Evolutionary conservation across 2,888 invertebrate genomes (phyloP).

Genomic region (Oxyteleia sp.): DNA sequence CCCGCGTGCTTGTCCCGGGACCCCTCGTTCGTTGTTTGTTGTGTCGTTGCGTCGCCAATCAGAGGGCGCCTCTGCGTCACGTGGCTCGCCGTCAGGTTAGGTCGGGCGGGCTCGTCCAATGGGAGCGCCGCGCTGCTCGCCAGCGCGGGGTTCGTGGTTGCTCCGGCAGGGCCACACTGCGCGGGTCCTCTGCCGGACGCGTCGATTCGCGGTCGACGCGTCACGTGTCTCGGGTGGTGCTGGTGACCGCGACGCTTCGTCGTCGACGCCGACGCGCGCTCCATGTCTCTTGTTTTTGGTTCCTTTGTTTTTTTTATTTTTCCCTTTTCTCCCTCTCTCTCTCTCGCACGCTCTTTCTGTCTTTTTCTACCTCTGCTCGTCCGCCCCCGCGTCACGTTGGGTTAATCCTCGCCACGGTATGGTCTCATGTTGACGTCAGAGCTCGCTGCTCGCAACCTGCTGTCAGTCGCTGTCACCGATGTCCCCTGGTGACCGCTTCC

Average conservation of each 20-base stretch:
- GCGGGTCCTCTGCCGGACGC: slow-evolving; percentile 85
- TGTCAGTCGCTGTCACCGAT: too few relatives aligned
- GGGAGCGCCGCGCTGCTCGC: slow-evolving; percentile 47
- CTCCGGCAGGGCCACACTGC: slow-evolving; percentile 87
- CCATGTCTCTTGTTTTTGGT: slow-evolving; percentile 82
- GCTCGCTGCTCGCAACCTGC: too few relatives aligned
- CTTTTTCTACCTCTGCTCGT: too few relatives aligned
- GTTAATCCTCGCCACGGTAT: too few relatives aligned
- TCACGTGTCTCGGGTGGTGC: slow-evolving; percentile 85
- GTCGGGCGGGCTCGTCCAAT: slow-evolving; percentile 59
- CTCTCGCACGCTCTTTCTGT: too few relatives aligned
- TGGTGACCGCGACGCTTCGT: slow-evolving; percentile 86
- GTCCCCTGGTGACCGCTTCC: too few relatives aligned
- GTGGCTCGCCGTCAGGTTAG: slow-evolving; percentile 68
- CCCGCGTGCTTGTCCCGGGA: slow-evolving; percentile 72
- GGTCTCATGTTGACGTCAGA: too few relatives aligned
- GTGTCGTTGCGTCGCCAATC: slow-evolving; percentile 31
- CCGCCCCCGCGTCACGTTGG: too few relatives aligned
- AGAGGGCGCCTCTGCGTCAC: slow-evolving; percentile 58
- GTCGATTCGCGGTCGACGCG: slow-evolving; percentile 84
- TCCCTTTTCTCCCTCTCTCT: too few relatives aligned
- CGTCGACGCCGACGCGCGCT: slow-evolving; percentile 82
- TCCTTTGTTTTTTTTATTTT: too few relatives aligned
- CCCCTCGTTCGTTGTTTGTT: slow-evolving; percentile 21
- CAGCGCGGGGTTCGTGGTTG: slow-evolving; percentile 45